Conservation (phyloP, 2,113 vertebrate species). For the Sorex araneus region DNA sequence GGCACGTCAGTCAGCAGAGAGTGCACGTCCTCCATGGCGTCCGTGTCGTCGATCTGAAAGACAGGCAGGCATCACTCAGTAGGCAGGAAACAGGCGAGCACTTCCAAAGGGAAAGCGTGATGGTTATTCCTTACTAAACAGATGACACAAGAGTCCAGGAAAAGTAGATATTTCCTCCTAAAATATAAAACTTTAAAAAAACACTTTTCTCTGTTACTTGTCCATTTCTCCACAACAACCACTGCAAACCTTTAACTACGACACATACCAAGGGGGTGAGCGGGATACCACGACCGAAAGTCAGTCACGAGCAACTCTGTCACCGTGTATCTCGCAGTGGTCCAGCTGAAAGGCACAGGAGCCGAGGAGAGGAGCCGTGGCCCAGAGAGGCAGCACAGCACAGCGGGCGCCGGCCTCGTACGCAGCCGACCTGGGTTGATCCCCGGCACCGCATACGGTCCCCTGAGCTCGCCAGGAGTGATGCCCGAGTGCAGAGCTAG, state of each 20-base stretch:
- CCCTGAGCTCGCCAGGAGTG: too few relatives aligned
- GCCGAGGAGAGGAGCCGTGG: too few relatives aligned
- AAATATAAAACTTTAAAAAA: slow-evolving; percentile 33
- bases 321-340: too few relatives aligned
- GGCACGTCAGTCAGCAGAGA: slow-evolving; percentile 95
- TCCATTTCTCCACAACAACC: slow-evolving; percentile 4
- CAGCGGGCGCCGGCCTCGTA: too few relatives aligned
- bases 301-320: too few relatives aligned
- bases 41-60: slow-evolving; percentile 97
- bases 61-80: not conserved
- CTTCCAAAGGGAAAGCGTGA: not conserved
- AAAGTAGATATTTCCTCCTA: not conserved
- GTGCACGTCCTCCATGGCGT: slow-evolving; percentile 98
- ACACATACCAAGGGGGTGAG: not conserved
- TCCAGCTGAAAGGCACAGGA: too few relatives aligned
- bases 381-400: too few relatives aligned
- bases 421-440: too few relatives aligned
- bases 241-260: slow-evolving; percentile 39
- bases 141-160: slow-evolving; percentile 19
- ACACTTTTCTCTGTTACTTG: not conserved
- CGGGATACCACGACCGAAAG: too few relatives aligned
- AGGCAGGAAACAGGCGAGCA: slow-evolving; percentile 8
- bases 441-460: too few relatives aligned
- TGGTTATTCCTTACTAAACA: slow-evolving; percentile 13
- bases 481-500: too few relatives aligned